Percentiles rank a stretch among this genome's conserved stretches.
Conservation (phyloP, 2,888 invertebrate genomes). For the Oligia latruncula region DNA sequence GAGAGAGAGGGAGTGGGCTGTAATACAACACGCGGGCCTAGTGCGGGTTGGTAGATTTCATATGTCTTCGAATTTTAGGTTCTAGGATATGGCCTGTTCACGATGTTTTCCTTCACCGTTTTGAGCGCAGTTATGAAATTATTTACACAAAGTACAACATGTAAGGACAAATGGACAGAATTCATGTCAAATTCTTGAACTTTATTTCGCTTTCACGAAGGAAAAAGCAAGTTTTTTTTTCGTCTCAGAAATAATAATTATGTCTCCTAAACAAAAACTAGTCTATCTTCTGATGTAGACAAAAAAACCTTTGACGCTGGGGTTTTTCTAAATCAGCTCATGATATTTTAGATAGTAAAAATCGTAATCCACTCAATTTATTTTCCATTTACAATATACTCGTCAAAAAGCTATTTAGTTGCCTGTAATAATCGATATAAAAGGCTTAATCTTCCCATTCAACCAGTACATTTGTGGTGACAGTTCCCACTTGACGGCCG, state of each 20-base stretch:
- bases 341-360: neutral
- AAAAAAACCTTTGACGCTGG: neutral
- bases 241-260: no score
- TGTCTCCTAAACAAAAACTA: neutral
- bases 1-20: neutral
- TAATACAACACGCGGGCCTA: neutral
- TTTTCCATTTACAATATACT: conserved; percentile 12
- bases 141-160: no score
- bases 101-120: no score
- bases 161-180: neutral
- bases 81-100: no score
- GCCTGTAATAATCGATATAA: conserved; percentile 45
- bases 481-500: conserved; percentile 62
- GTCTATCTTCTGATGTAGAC: neutral
- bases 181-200: neutral
- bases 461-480: conserved; percentile 59
- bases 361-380: neutral
- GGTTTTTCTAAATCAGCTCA: neutral
- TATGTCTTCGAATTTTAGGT: no score
- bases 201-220: neutral
- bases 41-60: no score
- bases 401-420: conserved; percentile 40
- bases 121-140: no score
- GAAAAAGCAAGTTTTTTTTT: neutral
- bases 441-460: conserved; percentile 59